These are phyloP conservation scores for Ennomos fuscantarius DNA, from an alignment of 2,888 invertebrate species.

Conservation along the genomic window DNA sequence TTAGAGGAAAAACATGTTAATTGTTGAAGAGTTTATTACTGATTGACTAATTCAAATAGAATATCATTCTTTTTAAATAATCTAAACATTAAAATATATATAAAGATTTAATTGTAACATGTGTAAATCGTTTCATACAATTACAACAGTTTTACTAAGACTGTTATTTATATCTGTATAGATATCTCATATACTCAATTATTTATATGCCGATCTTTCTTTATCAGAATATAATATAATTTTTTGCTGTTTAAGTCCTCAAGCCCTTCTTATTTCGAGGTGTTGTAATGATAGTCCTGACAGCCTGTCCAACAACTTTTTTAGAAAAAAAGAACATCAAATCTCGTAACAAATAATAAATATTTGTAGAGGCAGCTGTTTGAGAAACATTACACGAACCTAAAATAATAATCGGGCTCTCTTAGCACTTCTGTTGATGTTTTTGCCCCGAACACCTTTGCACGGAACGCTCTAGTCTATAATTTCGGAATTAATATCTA, in stretches of 20 bases:
- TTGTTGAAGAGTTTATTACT: too few species aligned
- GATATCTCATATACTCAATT: too few species aligned
- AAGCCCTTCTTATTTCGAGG: slow-evolving; percentile 25
- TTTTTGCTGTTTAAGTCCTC: slow-evolving; percentile 18
- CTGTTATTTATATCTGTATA: too few species aligned
- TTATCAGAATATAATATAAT: not conserved
- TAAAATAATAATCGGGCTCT: slow-evolving; percentile 77
- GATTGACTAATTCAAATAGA: too few species aligned
- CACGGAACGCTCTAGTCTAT: slow-evolving; percentile 67
- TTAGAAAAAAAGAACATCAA: slow-evolving; percentile 40
- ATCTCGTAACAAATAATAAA: slow-evolving; percentile 71
- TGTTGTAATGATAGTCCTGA: slow-evolving; percentile 33
- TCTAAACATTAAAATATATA: too few species aligned
- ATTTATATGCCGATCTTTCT: too few species aligned
- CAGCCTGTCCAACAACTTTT: slow-evolving; percentile 24
- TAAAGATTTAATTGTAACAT: too few species aligned
- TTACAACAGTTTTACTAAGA: too few species aligned
- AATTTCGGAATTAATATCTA: slow-evolving; percentile 83
- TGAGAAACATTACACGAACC: slow-evolving; percentile 69
- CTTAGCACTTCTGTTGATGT: slow-evolving; percentile 82
- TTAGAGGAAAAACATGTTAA: too few species aligned
- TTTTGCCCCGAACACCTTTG: slow-evolving; percentile 77
- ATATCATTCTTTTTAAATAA: too few species aligned
- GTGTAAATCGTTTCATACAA: too few species aligned
- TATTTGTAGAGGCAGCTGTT: slow-evolving; percentile 83